A percentile compares a stretch with the other conserved stretches of the same genome.
Evolutionary conservation across 1,140 invertebrate genomes (phyloP).

Genomic region (Plodia interpunctella): DNA sequence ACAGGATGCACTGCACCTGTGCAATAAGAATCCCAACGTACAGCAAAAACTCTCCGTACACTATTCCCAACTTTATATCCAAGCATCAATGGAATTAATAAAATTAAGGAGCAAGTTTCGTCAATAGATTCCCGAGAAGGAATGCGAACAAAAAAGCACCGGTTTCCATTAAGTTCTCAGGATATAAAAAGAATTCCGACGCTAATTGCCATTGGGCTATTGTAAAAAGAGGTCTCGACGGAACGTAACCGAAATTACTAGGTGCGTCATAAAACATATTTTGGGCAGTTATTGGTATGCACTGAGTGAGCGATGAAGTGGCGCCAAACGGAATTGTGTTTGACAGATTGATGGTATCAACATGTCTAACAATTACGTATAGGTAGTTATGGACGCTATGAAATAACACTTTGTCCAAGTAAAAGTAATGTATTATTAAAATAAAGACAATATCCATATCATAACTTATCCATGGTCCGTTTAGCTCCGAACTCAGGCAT

Average conservation of each 20-base stretch:
- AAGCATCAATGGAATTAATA: conserved; percentile 9
- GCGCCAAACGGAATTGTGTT: neutral
- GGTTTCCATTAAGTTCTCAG: conserved; percentile 13
- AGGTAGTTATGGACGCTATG: too few species aligned
- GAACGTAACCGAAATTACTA: conserved; percentile 2
- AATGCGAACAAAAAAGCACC: conserved; percentile 29
- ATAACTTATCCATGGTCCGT: too few species aligned
- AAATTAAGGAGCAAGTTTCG: conserved; percentile 13
- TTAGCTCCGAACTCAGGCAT: neutral
- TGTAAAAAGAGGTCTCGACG: conserved; percentile 13
- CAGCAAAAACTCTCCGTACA: conserved; percentile 42
- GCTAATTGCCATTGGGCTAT: conserved; percentile 17
- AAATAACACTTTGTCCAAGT: too few species aligned
- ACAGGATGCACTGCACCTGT: conserved; percentile 68
- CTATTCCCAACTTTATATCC: neutral
- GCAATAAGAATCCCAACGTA: conserved; percentile 37
- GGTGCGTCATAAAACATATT: neutral
- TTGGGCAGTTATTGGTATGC: conserved; percentile 1
- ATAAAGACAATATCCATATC: too few species aligned
- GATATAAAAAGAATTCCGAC: conserved; percentile 21
- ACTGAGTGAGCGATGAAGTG: neutral
- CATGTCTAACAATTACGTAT: too few species aligned
- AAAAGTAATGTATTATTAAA: too few species aligned
- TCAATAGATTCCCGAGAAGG: conserved; percentile 9
- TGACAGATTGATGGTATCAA: neutral